Base-by-base conservation (phyloP, 1,140 invertebrate species). In the Drosophila miranda region DNA sequence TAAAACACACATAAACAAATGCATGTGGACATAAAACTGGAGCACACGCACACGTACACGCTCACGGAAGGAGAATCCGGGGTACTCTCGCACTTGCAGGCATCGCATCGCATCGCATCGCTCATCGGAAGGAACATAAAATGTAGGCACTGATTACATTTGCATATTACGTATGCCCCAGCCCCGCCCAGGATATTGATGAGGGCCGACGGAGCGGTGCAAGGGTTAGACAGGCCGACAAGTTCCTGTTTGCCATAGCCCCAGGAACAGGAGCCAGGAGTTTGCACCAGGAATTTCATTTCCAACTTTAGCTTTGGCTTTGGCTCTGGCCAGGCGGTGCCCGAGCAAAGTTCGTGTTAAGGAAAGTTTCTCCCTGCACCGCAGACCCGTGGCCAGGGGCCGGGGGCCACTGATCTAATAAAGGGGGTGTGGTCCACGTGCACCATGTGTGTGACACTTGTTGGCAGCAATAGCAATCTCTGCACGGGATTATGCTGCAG, bases 101-200 rank as follows among this genome's bases (percentile, higher is more conserved):
- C 51, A 64, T 16, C 34, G 34, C 23, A 26, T 16, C 34, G 34
- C 34, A 63, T 16, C 34, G 34, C 23, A 26, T 16, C 34, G 34
- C 34, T 38, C 34, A 43, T 26, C 41, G 55, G 50, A n/a, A 52
- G 60, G 38, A 53, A 80, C 78, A 77, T 87, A 87, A 84, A 88
- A 75, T 82, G 83, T 71, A 61, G 83, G 67, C 82, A 82, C 82
- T 87, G 82, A 87, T 87, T 87, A 87, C 82, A 87, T 87, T 87
- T 87, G 83, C 82, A 87, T 87, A 87, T 87, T 81, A 78, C 71
- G 52, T 75, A 78, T 74, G 78, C 49, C 23, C 23, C 58, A 45
- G 9, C 21, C 26, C 6, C 13, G 6, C 48, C 43, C 41, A 9
- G 41, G 42, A 49, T 70, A 86, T 77, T 60, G 81, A 86, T 76